Conservation (phyloP, 2,888 invertebrate species). For the Melinaea marsaeus region DNA sequence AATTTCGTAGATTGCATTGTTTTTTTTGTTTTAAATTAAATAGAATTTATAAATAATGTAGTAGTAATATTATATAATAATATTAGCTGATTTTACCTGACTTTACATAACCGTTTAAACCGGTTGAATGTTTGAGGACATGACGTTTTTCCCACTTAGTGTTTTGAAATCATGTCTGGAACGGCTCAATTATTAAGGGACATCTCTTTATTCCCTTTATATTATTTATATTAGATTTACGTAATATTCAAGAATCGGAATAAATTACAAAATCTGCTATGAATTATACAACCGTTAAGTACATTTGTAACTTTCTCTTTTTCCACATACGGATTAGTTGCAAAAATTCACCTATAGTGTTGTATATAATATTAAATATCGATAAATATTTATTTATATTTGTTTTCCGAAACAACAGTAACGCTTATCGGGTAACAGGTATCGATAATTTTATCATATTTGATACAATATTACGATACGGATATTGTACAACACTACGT, state of each 20-base stretch:
- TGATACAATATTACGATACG: slow-evolving; percentile 14
- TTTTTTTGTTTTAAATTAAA: too few relatives aligned
- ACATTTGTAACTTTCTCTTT: slow-evolving; percentile 40
- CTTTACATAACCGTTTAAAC: too few relatives aligned
- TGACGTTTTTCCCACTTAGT: too few relatives aligned
- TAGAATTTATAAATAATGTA: too few relatives aligned
- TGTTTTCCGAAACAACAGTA: not conserved
- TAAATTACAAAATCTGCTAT: slow-evolving; percentile 22
- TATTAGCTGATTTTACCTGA: too few relatives aligned
- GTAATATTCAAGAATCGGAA: slow-evolving; percentile 9
- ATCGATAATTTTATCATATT: slow-evolving; percentile 5
- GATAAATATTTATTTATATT: not conserved
- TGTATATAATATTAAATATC: slow-evolving; percentile 17
- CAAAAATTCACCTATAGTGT: slow-evolving; percentile 32
- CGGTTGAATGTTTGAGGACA: too few relatives aligned
- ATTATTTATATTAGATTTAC: not conserved
- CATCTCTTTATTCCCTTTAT: too few relatives aligned
- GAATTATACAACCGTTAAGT: slow-evolving; percentile 44
- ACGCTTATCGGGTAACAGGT: not conserved
- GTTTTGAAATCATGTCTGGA: too few relatives aligned
- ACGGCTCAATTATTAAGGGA: too few relatives aligned
- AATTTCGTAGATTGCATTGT: too few relatives aligned
- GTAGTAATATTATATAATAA: too few relatives aligned
- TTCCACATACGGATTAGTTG: slow-evolving; percentile 41
- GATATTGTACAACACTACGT: slow-evolving; percentile 48